Evolutionary conservation across 37 sponge, comb jelly and placozoan species (phyloP).

Genomic region (Cliona cf. orientalis): DNA sequence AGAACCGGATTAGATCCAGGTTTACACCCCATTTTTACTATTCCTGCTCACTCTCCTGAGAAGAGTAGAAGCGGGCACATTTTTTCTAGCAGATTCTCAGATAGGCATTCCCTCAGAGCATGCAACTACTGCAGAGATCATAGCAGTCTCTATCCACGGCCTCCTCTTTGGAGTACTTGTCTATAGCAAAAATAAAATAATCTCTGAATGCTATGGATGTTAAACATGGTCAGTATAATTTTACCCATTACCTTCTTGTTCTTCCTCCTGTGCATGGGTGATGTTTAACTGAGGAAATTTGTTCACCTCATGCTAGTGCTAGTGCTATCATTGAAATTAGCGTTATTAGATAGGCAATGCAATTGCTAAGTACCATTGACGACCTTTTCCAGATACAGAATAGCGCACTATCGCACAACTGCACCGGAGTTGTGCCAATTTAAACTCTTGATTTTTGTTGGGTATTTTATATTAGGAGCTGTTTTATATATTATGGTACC

Average conservation of each 20-base stretch:
- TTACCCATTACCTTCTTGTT: background rate
- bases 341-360: background rate
- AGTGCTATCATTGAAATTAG: background rate
- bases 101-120: slow-evolving; percentile 4
- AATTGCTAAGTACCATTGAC: background rate
- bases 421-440: background rate
- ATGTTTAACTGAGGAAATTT: background rate
- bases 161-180: slow-evolving; percentile 14
- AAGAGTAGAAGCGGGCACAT: slow-evolving; percentile 1
- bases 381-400: background rate
- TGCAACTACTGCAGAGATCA: slow-evolving; percentile 6
- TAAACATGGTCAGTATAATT: background rate
- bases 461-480: background rate
- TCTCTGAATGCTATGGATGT: background rate
- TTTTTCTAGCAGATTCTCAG: slow-evolving; percentile 13
- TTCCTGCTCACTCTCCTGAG: slow-evolving; percentile 14
- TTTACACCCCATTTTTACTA: slow-evolving; percentile 17
- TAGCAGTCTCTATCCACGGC: slow-evolving; percentile 10
- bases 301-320: background rate
- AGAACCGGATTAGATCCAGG: slow-evolving; percentile 7
- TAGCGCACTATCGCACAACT: background rate
- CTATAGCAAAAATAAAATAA: background rate
- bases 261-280: background rate
- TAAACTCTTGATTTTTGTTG: background rate
- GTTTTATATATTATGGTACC: background rate